Conservation (phyloP, 2,888 invertebrate genomes). For the Heliconius sara region DNA sequence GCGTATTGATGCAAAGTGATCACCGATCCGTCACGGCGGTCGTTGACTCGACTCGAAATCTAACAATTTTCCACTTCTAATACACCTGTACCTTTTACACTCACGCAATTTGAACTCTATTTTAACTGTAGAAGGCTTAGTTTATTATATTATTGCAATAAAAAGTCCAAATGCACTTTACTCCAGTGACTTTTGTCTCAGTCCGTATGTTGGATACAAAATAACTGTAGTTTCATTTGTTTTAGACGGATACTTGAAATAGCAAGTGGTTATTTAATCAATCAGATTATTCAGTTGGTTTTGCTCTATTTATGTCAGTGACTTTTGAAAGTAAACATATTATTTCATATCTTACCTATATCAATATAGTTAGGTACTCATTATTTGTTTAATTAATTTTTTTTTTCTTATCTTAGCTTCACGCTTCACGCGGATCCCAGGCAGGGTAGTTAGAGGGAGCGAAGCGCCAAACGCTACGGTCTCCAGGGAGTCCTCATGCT, state of each 20-base stretch:
- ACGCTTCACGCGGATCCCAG: no score
- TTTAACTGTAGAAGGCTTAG: neutral
- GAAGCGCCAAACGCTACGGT: no score
- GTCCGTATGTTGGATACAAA: conserved; percentile 14
- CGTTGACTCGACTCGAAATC: conserved; percentile 74
- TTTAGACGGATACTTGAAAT: neutral
- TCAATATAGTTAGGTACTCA: no score
- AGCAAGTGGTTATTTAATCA: neutral
- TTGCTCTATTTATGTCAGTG: no score
- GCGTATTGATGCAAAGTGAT: conserved; percentile 48
- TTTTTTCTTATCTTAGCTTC: no score
- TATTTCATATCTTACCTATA: no score
- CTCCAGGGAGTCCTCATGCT: no score
- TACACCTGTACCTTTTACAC: conserved; percentile 61
- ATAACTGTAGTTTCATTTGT: conserved; percentile 1
- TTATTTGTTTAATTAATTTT: no score
- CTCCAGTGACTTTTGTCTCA: conserved; percentile 20
- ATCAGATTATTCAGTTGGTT: no score
- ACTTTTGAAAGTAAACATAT: no score
- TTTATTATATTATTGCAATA: neutral
- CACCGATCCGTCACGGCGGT: conserved; percentile 72
- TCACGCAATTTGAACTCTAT: conserved; percentile 51
- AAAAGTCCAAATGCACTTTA: conserved; percentile 23
- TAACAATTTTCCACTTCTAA: conserved; percentile 77
- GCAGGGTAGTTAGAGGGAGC: no score